Percentiles rank a stretch among this genome's conserved stretches.
phyloP scores from a whole-genome alignment of 2,113 vertebrate genomes.

The Hypocryptadius cinnamomeus region DNA sequence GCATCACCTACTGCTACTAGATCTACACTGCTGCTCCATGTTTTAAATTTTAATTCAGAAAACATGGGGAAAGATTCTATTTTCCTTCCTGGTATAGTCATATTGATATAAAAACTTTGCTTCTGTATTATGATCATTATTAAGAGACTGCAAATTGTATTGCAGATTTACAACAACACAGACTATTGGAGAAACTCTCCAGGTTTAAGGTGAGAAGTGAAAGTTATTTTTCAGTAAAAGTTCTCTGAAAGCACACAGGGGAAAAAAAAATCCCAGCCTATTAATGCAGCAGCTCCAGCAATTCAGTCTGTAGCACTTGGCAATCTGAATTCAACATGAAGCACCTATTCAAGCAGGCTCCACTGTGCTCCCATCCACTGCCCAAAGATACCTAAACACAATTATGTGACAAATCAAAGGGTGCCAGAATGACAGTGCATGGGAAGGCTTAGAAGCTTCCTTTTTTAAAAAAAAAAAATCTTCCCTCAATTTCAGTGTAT shows the following conservation, averaged over 20 bases:
- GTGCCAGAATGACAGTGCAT: neutral
- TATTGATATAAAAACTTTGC: conserved; percentile 16
- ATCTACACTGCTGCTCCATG: neutral
- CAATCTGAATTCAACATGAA: neutral
- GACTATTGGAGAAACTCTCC: neutral
- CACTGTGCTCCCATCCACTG: neutral
- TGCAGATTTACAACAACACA: neutral
- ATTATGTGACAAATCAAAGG: neutral
- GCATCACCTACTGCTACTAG: neutral
- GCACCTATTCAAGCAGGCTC: neutral
- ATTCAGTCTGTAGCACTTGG: neutral
- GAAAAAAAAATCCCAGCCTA: neutral
- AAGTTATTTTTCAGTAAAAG: conserved; percentile 32
- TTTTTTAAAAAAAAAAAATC: neutral
- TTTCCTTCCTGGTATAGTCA: neutral
- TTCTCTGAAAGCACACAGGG: neutral
- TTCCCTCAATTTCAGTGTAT: conserved; percentile 12
- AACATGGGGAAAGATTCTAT: neutral
- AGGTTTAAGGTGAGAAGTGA: conserved; percentile 6
- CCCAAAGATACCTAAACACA: neutral
- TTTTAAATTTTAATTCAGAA: conserved; percentile 40
- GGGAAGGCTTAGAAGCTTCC: neutral
- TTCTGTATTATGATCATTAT: neutral
- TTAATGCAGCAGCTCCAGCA: neutral
- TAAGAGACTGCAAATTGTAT: conserved; percentile 9